A percentile compares a stretch with the other conserved stretches of the same genome.
phyloP scores from a whole-genome alignment of 2,113 vertebrate species.

The Percina caprodes region DNA sequence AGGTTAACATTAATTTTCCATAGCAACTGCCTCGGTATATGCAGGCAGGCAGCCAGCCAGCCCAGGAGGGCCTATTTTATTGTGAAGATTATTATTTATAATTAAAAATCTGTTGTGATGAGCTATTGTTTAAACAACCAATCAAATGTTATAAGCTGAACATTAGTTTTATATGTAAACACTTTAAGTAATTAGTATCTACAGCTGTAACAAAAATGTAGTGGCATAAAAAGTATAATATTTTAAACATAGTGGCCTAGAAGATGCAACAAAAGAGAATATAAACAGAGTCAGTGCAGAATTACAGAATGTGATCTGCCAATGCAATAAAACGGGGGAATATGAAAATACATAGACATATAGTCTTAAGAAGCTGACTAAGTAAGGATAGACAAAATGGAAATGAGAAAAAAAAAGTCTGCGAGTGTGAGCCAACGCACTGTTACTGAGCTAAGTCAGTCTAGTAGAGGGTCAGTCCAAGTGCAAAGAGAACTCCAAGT shows the following conservation, averaged over 20 bases:
- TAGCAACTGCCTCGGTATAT: no score
- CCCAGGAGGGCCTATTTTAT: no score
- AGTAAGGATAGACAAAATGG: conserved; percentile 53
- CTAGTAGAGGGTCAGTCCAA: conserved; percentile 77
- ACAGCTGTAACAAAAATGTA: not conserved
- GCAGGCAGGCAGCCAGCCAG: no score
- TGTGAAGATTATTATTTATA: no score
- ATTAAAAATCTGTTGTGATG: no score
- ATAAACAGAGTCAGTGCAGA: conserved; percentile 2
- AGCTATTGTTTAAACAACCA: not conserved
- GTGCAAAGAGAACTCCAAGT: conserved; percentile 80
- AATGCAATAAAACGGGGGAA: conserved; percentile 39
- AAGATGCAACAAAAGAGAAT: not conserved
- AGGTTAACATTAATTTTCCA: no score
- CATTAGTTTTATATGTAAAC: not conserved
- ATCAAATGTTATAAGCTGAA: not conserved
- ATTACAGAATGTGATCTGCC: conserved; percentile 26
- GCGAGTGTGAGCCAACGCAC: conserved; percentile 57
- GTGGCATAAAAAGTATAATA: not conserved
- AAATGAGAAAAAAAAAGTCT: conserved; percentile 43
- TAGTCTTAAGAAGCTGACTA: conserved; percentile 67
- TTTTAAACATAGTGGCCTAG: not conserved
- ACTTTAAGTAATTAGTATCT: not conserved
- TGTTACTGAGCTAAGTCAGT: conserved; percentile 73
- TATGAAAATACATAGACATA: conserved; percentile 48